Percentiles rank a stretch among this genome's conserved stretches.
Conservation (phyloP, 2,113 vertebrate genomes). For the Takifugu bimaculatus region DNA sequence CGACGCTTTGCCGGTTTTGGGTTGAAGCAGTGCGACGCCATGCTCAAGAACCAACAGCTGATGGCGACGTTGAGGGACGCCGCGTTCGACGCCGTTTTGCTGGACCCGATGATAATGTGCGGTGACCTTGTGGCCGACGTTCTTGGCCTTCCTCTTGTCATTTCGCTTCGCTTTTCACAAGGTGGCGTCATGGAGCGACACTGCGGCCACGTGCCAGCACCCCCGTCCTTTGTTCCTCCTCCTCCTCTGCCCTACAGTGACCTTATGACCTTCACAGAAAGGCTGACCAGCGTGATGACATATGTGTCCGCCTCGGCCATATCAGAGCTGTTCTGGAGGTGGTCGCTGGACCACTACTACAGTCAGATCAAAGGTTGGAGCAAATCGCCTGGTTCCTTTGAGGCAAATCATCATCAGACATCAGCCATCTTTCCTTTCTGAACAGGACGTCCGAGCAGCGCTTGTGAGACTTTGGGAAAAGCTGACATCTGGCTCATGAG, state of each 20-base stretch:
- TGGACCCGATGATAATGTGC: slow-evolving; percentile 23
- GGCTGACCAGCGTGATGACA: slow-evolving; percentile 11
- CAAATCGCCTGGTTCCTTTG: neutral
- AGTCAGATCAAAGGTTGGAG: slow-evolving; percentile 33
- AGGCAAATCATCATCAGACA: neutral
- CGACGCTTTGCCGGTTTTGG: accelerated
- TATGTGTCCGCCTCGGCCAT: neutral
- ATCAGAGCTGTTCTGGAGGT: neutral
- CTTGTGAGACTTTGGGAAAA: slow-evolving; percentile 15
- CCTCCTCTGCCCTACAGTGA: slow-evolving; percentile 14
- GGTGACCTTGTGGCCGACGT: slow-evolving; percentile 24
- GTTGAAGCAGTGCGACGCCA: slow-evolving; percentile 23
- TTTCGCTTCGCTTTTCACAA: slow-evolving; percentile 14
- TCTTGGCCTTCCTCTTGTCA: slow-evolving; percentile 19
- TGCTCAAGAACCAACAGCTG: slow-evolving; percentile 22
- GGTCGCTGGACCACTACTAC: slow-evolving; percentile 12
- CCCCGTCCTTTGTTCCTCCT: slow-evolving; percentile 13
- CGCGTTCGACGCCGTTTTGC: neutral
- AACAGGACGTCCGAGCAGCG: slow-evolving; percentile 28
- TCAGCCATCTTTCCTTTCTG: slow-evolving; percentile 3
- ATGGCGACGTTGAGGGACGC: slow-evolving; percentile 4
- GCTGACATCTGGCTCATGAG: slow-evolving; percentile 42
- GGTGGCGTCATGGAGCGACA: slow-evolving; percentile 28
- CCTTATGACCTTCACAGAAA: slow-evolving; percentile 32
- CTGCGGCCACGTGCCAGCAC: slow-evolving; percentile 23